These are phyloP conservation scores for Hycleus cichorii DNA, from an alignment of 1,140 invertebrate species.

Conservation along the genomic window DNA sequence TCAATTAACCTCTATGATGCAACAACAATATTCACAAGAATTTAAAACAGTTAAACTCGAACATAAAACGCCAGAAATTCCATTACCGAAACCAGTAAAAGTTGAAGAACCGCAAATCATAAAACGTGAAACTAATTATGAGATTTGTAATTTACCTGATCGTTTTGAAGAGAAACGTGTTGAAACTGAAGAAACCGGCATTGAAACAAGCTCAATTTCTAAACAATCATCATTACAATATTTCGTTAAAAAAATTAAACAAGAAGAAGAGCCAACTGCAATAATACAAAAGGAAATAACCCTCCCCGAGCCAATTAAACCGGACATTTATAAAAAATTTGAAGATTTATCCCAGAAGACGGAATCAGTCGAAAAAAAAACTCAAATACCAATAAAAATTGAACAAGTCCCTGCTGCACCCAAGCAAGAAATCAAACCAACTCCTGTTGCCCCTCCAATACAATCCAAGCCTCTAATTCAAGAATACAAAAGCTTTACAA, in stretches of 20 bases:
- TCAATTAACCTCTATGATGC: slow-evolving; percentile 27
- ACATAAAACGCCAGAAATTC: slow-evolving; percentile 28
- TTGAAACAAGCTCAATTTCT: slow-evolving; percentile 39
- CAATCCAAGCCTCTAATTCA: slow-evolving; percentile 28
- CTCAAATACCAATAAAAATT: slow-evolving; percentile 16
- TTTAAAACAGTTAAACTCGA: slow-evolving; percentile 31
- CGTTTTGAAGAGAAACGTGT: slow-evolving; percentile 28
- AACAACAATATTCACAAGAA: slow-evolving; percentile 32
- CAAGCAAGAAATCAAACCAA: slow-evolving; percentile 23
- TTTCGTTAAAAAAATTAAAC: slow-evolving; percentile 41
- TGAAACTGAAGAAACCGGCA: slow-evolving; percentile 31
- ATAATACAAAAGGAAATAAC: slow-evolving; percentile 29
- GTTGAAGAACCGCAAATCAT: slow-evolving; percentile 6
- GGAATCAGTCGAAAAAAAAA: slow-evolving; percentile 13
- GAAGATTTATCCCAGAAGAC: slow-evolving; percentile 18
- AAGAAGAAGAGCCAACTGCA: slow-evolving; percentile 25
- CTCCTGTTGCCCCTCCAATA: not conserved
- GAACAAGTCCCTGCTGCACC: slow-evolving; percentile 19
- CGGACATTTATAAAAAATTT: slow-evolving; percentile 38
- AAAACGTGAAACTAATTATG: slow-evolving; percentile 23
- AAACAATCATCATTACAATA: slow-evolving; percentile 41
- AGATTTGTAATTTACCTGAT: slow-evolving; percentile 23
- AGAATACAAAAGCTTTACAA: slow-evolving; percentile 26
- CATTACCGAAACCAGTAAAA: slow-evolving; percentile 26
- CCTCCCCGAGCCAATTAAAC: slow-evolving; percentile 28